Conservation (phyloP, 2,113 vertebrate species). For the Oriolus oriolus region DNA sequence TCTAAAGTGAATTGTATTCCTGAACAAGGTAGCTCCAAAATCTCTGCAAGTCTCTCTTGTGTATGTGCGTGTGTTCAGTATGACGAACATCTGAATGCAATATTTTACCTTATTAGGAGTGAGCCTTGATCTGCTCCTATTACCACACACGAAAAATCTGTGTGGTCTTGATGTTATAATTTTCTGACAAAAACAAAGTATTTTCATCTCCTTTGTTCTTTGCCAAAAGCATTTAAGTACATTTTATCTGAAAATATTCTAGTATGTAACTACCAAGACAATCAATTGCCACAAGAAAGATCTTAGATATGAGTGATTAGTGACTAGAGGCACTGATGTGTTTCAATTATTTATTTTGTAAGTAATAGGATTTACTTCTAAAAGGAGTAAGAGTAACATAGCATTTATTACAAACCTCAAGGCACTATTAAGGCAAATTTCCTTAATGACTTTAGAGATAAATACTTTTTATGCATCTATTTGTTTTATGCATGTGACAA, state of each 20-base stretch:
- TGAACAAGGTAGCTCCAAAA: not conserved
- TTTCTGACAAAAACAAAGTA: not conserved
- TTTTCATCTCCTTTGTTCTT: not conserved
- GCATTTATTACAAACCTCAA: not conserved
- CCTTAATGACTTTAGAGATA: not conserved
- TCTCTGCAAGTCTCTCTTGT: not conserved
- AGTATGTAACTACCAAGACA: not conserved
- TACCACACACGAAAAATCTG: not conserved
- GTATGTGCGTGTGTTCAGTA: not conserved
- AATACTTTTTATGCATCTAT: not conserved
- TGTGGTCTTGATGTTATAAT: not conserved
- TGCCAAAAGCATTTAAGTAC: not conserved
- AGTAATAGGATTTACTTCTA: not conserved
- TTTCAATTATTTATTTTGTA: not conserved
- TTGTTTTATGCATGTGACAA: not conserved
- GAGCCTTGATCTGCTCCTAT: not conserved
- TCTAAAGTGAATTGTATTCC: not conserved
- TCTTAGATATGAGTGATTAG: not conserved
- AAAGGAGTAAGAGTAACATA: not conserved
- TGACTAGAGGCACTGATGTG: not conserved
- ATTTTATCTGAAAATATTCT: not conserved
- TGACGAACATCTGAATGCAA: not conserved
- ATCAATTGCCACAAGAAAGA: not conserved
- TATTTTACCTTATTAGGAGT: not conserved
- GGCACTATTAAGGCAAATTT: not conserved